These are phyloP conservation scores for Cottus gobio DNA, from an alignment of 2,113 vertebrate species.

Conservation along the genomic window DNA sequence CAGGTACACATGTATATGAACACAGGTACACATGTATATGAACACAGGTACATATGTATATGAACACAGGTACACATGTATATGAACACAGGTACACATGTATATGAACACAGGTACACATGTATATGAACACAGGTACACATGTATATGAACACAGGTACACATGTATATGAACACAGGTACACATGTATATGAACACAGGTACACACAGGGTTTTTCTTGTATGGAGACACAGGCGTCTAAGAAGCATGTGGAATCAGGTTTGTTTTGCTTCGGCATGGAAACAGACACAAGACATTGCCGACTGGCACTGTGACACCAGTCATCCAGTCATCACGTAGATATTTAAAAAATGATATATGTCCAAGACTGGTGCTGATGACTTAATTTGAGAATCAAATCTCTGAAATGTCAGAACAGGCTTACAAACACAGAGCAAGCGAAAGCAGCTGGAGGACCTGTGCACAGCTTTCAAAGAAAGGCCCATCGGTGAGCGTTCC, in stretches of 20 bases:
- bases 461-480: neutral
- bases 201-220: neutral
- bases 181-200: neutral
- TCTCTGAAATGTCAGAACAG: neutral
- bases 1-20: neutral
- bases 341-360: neutral
- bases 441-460: neutral
- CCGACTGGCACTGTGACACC: neutral
- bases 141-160: neutral
- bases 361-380: neutral
- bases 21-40: neutral
- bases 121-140: neutral
- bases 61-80: neutral
- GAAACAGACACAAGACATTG: neutral
- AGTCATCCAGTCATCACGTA: neutral
- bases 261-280: neutral
- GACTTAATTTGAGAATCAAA: slow-evolving; percentile 4
- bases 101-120: too few relatives aligned
- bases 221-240: neutral
- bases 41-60: neutral
- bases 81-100: neutral
- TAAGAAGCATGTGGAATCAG: neutral
- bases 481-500: neutral
- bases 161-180: neutral
- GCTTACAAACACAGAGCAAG: neutral